Evolutionary conservation across 2,113 vertebrate species (phyloP).

Genomic region (Neotoma lepida): DNA sequence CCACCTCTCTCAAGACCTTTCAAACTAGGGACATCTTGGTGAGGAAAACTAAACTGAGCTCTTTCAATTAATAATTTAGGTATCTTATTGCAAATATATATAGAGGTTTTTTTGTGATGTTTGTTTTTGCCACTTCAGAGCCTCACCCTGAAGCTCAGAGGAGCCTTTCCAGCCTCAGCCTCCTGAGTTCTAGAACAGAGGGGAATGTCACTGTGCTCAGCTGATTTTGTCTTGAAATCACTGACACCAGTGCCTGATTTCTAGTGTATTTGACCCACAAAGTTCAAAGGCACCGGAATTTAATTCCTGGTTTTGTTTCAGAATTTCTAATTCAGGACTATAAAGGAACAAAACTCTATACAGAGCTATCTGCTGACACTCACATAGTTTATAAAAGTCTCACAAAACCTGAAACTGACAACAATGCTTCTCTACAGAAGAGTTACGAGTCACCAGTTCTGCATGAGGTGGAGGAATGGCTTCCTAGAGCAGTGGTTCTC

Average conservation of each 20-base stretch:
- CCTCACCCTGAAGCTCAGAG: not conserved
- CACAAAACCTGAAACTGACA: not conserved
- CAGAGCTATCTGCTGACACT: not conserved
- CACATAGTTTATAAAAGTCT: not conserved
- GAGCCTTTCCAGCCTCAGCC: not conserved
- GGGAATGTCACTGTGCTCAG: not conserved
- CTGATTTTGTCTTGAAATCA: constrained; percentile 31
- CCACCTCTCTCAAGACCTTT: not conserved
- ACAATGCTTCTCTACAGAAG: not conserved
- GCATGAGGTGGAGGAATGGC: not conserved
- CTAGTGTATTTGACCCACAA: constrained; percentile 14
- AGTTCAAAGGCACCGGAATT: constrained; percentile 32
- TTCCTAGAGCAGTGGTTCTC: not conserved
- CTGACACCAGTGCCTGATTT: not conserved
- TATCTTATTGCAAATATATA: not conserved
- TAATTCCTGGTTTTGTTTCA: constrained; percentile 42
- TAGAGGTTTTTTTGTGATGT: not conserved
- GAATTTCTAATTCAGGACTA: constrained; percentile 47
- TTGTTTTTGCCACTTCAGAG: not conserved
- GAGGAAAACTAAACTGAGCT: not conserved
- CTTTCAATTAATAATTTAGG: not conserved
- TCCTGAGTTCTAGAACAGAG: not conserved
- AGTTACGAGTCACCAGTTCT: not conserved
- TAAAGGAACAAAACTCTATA: not conserved
- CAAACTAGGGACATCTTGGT: constrained; percentile 9